phyloP scores from a whole-genome alignment of 2,797 vertebrate genomes.

The Catamblyrhynchus diadema region DNA sequence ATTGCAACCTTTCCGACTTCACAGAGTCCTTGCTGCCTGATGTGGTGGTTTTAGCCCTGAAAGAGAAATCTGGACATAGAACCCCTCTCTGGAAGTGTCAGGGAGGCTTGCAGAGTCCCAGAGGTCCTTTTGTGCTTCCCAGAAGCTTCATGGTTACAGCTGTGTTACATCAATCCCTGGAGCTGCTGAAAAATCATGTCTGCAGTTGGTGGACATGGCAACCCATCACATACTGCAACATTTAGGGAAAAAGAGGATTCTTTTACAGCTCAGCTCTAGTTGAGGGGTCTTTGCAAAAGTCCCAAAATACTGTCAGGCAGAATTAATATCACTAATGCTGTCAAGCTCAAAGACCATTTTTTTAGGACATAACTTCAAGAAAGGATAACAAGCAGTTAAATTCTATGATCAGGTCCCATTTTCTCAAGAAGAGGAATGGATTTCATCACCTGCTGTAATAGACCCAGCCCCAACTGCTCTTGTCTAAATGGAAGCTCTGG shows the following conservation, averaged over 20 bases:
- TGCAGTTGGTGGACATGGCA: not conserved
- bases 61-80: not conserved
- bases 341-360: not conserved
- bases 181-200: slow-evolving; percentile 13
- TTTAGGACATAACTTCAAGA: not conserved
- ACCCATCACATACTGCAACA: not conserved
- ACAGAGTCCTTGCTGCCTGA: not conserved
- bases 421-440: not conserved
- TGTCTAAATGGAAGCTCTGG: not conserved
- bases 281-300: not conserved
- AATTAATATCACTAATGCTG: not conserved
- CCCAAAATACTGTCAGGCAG: not conserved
- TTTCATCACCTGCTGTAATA: not conserved
- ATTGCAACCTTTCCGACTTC: not conserved
- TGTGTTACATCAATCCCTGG: not conserved
- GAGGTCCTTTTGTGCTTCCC: not conserved
- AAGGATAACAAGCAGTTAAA: not conserved
- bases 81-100: not conserved
- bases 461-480: not conserved
- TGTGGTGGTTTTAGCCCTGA: not conserved
- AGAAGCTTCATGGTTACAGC: not conserved
- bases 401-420: not conserved
- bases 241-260: not conserved
- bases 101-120: not conserved
- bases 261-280: not conserved